phyloP scores from a whole-genome alignment of 1,140 invertebrate genomes.

The Calosoma granatense region DNA sequence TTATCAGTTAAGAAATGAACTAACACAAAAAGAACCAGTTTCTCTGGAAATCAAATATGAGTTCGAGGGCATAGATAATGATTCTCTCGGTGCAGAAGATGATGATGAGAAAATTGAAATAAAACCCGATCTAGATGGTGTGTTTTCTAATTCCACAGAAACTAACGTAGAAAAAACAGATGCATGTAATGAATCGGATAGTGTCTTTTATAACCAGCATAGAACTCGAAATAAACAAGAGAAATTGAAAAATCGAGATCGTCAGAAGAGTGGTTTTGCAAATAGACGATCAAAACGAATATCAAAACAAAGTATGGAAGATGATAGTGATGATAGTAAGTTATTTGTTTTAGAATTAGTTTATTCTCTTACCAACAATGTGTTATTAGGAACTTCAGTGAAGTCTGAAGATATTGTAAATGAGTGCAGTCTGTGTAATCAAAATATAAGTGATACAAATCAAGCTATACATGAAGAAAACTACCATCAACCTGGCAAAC shows the following conservation, averaged over 20 bases:
- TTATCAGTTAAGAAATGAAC: background rate
- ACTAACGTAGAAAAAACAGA: background rate
- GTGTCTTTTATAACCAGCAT: no score
- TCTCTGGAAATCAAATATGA: background rate
- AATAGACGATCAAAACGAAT: background rate
- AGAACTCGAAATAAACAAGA: background rate
- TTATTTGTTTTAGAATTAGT: no score
- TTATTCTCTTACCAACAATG: no score
- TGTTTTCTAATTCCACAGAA: background rate
- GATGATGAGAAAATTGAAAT: background rate
- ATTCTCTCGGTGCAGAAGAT: background rate
- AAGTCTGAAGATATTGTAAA: no score
- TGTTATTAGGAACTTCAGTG: no score
- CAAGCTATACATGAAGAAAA: no score
- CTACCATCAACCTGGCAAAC: slow-evolving; percentile 10
- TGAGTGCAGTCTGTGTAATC: no score
- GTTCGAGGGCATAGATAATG: background rate
- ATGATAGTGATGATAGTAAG: background rate
- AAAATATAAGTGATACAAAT: no score
- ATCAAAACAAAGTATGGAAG: background rate
- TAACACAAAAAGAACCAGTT: background rate
- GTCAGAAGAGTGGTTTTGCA: background rate
- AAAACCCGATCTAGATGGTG: background rate
- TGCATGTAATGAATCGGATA: background rate
- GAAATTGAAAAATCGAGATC: background rate